These are phyloP conservation scores for Drosophila novamexicana DNA, from an alignment of 1,140 invertebrate species.

Conservation along the genomic window DNA sequence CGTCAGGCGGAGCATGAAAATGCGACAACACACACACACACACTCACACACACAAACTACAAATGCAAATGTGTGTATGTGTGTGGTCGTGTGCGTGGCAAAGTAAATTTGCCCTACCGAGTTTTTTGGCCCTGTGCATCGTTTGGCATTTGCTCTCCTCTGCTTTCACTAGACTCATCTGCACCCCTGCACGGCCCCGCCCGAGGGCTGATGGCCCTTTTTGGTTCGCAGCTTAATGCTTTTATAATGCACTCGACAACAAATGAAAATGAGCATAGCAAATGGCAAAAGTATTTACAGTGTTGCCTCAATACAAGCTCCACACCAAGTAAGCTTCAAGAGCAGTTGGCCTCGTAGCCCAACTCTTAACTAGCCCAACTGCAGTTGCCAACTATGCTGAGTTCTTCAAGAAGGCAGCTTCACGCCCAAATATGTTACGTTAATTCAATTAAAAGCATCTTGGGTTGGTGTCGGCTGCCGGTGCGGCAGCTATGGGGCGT, in stretches of 20 bases:
- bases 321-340: neutral
- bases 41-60: constrained; percentile 18
- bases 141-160: constrained; percentile 28
- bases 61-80: constrained; percentile 16
- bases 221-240: constrained; percentile 70
- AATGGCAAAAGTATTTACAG: constrained; percentile 51
- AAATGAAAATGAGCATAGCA: constrained; percentile 48
- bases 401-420: constrained; percentile 27
- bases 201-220: constrained; percentile 27
- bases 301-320: neutral
- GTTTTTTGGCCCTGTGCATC: constrained; percentile 19
- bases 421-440: constrained; percentile 47
- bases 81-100: constrained; percentile 38
- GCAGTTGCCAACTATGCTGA: constrained; percentile 17
- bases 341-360: constrained; percentile 3
- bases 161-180: neutral
- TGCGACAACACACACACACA: constrained; percentile 49
- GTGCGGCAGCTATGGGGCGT: neutral
- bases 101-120: constrained; percentile 54
- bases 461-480: neutral
- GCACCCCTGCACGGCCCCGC: neutral
- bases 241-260: constrained; percentile 72
- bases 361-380: constrained; percentile 21
- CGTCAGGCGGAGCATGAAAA: constrained; percentile 78
- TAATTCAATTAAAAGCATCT: constrained; percentile 65